phyloP scores from a whole-genome alignment of 1,140 invertebrate species.

The Diplogasteroides magnus region DNA sequence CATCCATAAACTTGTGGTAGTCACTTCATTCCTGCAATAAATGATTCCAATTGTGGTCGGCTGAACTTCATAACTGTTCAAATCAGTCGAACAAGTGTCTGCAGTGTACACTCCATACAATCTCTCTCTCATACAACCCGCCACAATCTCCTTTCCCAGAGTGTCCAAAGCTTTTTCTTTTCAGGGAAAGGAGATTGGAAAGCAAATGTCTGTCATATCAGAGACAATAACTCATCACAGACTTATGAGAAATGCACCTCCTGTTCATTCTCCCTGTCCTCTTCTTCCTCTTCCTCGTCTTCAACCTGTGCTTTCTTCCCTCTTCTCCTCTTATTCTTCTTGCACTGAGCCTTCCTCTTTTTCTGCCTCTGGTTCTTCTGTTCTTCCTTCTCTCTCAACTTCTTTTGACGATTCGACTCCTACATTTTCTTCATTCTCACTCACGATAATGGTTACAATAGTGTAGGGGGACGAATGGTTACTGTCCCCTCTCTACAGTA shows the following conservation, averaged over 20 bases:
- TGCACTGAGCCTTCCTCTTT: too few relatives aligned
- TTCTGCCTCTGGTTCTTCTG: too few relatives aligned
- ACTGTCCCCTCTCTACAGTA: too few relatives aligned
- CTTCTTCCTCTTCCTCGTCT: too few relatives aligned
- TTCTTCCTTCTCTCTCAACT: too few relatives aligned
- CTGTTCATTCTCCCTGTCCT: neutral
- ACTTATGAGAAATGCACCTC: neutral
- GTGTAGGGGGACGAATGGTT: too few relatives aligned
- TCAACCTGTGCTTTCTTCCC: too few relatives aligned
- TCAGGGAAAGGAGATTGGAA: neutral
- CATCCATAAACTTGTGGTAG: neutral
- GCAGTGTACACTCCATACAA: neutral
- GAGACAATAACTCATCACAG: neutral
- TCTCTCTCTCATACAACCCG: neutral
- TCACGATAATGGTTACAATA: too few relatives aligned
- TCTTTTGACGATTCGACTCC: too few relatives aligned
- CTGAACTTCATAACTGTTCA: neutral
- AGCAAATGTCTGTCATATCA: neutral
- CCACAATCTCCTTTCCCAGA: neutral
- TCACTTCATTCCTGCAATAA: constrained; percentile 1
- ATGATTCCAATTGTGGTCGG: constrained; percentile 3
- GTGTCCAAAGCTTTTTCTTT: neutral
- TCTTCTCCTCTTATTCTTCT: too few relatives aligned
- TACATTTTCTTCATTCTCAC: too few relatives aligned
- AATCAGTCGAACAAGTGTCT: neutral